phyloP scores from a whole-genome alignment of 2,888 invertebrate species.

The Pyrochroa serraticornis region DNA sequence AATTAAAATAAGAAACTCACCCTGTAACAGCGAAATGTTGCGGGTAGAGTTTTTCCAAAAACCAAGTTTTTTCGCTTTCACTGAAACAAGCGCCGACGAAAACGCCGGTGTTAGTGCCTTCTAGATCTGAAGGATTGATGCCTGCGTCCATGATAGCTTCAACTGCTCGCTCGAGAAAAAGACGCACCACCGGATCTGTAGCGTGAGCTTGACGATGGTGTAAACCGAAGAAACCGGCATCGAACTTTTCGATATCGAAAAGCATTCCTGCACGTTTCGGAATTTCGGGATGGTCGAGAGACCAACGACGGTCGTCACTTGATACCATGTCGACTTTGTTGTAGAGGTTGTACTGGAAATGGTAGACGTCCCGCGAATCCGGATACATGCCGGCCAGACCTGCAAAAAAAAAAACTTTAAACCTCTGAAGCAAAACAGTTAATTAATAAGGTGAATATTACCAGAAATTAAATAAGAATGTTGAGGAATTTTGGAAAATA shows the following conservation, averaged over 20 bases:
- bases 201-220: constrained; percentile 70
- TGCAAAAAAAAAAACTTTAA: too few relatives aligned
- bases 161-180: constrained; percentile 65
- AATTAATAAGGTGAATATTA: neutral
- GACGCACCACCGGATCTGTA: constrained; percentile 64
- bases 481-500: too few relatives aligned
- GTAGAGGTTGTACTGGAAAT: constrained; percentile 73
- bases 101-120: constrained; percentile 78
- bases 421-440: too few relatives aligned
- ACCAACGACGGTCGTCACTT: constrained; percentile 79
- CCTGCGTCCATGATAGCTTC: constrained; percentile 69
- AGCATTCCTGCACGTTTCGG: constrained; percentile 71
- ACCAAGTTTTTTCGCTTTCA: constrained; percentile 77
- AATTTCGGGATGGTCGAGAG: constrained; percentile 64
- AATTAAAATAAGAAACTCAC: constrained; percentile 52
- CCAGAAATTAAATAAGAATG: too few relatives aligned
- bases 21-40: constrained; percentile 62
- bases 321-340: constrained; percentile 85
- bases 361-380: constrained; percentile 73
- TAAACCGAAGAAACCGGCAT: constrained; percentile 67
- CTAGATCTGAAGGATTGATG: constrained; percentile 70
- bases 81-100: constrained; percentile 80
- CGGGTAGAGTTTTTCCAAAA: constrained; percentile 71
- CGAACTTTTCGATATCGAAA: constrained; percentile 62
- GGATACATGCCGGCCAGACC: constrained; percentile 74